A percentile compares a stretch with the other conserved stretches of the same genome.
These are phyloP conservation scores for Stegodyphus dumicola DNA, from an alignment of 1,140 invertebrate species.

Conservation along the genomic window DNA sequence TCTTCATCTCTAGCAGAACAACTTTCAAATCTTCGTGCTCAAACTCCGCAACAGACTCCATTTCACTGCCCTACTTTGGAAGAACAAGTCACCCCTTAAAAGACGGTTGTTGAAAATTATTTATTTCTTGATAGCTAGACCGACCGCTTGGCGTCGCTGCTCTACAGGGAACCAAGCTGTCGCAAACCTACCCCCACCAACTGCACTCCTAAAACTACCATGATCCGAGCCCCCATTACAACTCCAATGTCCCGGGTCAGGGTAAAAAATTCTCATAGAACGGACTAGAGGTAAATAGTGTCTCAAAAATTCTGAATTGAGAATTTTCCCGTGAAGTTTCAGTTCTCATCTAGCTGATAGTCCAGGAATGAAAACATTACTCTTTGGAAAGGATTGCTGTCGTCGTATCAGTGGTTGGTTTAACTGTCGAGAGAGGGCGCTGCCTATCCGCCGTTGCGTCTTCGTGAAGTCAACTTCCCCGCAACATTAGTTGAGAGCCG, in stretches of 20 bases:
- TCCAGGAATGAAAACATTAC: background rate
- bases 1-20: too few species aligned
- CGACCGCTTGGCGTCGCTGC: conserved; percentile 43
- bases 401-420: background rate
- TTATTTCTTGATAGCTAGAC: too few species aligned
- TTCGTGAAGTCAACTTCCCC: conserved; percentile 56
- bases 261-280: too few species aligned
- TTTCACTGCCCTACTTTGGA: too few species aligned
- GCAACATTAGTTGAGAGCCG: conserved; percentile 43
- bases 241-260: too few species aligned
- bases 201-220: too few species aligned
- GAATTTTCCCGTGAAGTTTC: too few species aligned
- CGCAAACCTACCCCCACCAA: background rate
- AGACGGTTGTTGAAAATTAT: background rate
- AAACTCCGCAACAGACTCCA: too few species aligned
- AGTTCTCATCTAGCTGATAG: background rate
- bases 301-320: too few species aligned
- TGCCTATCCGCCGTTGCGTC: conserved; percentile 18
- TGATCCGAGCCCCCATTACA: too few species aligned
- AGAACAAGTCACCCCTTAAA: background rate
- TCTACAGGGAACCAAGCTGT: conserved; percentile 40
- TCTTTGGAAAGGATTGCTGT: background rate
- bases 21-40: too few species aligned
- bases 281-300: too few species aligned
- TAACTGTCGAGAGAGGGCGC: conserved; percentile 40